phyloP scores from a whole-genome alignment of 2,888 invertebrate species.

The Acanthosoma haemorrhoidale region DNA sequence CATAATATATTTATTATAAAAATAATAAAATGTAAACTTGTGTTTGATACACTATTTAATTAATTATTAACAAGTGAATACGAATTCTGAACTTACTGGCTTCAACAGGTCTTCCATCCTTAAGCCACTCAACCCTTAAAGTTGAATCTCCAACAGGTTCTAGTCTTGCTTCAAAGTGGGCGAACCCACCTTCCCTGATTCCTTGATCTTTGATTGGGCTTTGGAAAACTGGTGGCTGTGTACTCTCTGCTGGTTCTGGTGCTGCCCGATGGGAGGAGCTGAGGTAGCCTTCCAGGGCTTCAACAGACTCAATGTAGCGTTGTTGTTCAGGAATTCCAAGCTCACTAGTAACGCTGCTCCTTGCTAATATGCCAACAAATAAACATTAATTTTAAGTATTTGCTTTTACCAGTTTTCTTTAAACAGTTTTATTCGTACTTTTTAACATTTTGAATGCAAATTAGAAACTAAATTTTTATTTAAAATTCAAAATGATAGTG shows the following conservation, averaged over 20 bases:
- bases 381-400: not conserved
- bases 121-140: conserved; percentile 85
- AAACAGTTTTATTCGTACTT: not conserved
- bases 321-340: conserved; percentile 85
- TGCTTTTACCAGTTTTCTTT: not conserved
- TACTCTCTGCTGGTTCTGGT: conserved; percentile 73
- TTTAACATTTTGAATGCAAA: conserved; percentile 3
- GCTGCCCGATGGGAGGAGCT: conserved; percentile 74
- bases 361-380: conserved; percentile 47
- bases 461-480: not conserved
- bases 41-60: conserved; percentile 7
- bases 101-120: conserved; percentile 84
- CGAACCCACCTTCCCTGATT: conserved; percentile 86
- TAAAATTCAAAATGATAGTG: conserved; percentile 17
- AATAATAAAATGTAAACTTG: not conserved
- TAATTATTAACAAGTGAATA: not conserved
- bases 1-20: too few species aligned
- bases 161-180: conserved; percentile 90
- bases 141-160: conserved; percentile 89
- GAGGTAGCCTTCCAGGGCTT: conserved; percentile 78
- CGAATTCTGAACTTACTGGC: conserved; percentile 64
- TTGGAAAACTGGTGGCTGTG: conserved; percentile 78
- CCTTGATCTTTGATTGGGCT: conserved; percentile 84
- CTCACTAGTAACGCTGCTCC: conserved; percentile 79
- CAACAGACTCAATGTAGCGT: conserved; percentile 85